These are phyloP conservation scores for Sebastolobus altivelis DNA, from an alignment of 2,797 vertebrate species.

Conservation along the genomic window DNA sequence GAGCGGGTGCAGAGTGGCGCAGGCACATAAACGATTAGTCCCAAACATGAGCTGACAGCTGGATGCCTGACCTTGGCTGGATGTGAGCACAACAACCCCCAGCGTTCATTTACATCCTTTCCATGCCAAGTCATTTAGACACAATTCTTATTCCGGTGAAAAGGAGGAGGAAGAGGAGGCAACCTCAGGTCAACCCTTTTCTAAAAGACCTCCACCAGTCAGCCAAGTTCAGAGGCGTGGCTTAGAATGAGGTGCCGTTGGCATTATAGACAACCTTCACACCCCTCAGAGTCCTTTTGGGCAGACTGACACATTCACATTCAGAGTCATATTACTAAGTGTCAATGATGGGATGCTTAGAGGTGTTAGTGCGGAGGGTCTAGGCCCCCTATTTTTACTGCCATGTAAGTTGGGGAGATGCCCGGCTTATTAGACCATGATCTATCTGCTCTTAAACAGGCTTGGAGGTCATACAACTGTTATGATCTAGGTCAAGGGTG, in stretches of 20 bases:
- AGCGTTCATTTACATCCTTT: conserved; percentile 84
- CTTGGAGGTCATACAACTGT: conserved; percentile 67
- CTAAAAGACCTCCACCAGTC: conserved; percentile 66
- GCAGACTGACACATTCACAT: conserved; percentile 71
- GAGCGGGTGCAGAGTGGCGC: conserved; percentile 76
- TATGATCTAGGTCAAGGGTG: conserved; percentile 73
- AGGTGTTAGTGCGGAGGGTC: conserved; percentile 70
- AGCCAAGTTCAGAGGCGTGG: conserved; percentile 81
- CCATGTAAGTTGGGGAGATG: conserved; percentile 65
- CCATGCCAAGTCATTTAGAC: conserved; percentile 87
- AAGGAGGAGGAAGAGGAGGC: conserved; percentile 68
- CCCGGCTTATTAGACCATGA: conserved; percentile 72
- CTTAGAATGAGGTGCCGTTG: conserved; percentile 79
- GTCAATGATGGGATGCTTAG: conserved; percentile 80
- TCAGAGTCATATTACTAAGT: conserved; percentile 82
- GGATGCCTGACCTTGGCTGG: conserved; percentile 83
- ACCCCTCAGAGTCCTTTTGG: conserved; percentile 72
- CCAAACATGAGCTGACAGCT: conserved; percentile 84
- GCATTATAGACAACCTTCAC: conserved; percentile 83
- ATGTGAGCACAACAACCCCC: conserved; percentile 78
- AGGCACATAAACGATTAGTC: conserved; percentile 84
- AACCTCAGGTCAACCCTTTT: conserved; percentile 66
- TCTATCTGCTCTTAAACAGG: conserved; percentile 75
- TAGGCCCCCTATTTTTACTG: conserved; percentile 68
- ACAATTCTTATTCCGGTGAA: conserved; percentile 83